Evolutionary conservation across 2,797 vertebrate genomes (phyloP), one percentile per base, ranked within the genome.

Genomic region (Emydoidea blandingii): DNA sequence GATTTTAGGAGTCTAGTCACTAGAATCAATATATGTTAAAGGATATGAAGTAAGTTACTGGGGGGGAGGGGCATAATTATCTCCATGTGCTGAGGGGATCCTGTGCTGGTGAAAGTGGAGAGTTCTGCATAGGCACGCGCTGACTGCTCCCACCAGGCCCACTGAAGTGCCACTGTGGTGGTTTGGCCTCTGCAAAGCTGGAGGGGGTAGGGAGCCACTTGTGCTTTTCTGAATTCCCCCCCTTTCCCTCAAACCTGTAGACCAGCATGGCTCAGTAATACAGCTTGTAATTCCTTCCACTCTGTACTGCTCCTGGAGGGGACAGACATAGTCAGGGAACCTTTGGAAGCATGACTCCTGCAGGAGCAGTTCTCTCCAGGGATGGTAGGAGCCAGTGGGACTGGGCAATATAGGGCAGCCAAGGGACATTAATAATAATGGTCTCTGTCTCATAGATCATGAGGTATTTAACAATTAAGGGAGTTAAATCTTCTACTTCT

Each of bases 371-470:
- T 37, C 37, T 41, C 68, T 72, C 37, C 37, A 37, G 92, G 91
- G 2, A 4, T 25, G 19, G 47, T 57, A 72, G 50, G 87, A 88
- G 34, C 21, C 0, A 0, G 27, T 12, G 31, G 37, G 7, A 79
- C 0, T 87, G 25, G 12, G 57, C 44, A 8, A 37, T 89, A 81
- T 57, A 31, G 9, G 74, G 27, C 25, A 72, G 21, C 5, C 12
- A 0, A 1, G 84, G 2, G 2, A 21, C 23, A 29, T 78, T 49
- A 31, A 29, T 31, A 44, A 78, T 31, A 31, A 49, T 72, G 54
- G 54, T 44, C 6, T 41, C 23, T 34, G 54, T 37, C 5, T 62
- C 31, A 74, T 8, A 6, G 12, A 62, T 81, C 44, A 16, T 81
- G 8, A 10, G 68, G 41, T 68, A 52, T 54, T 52, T 79, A 85